These are phyloP conservation scores for Macropis europaea DNA, from an alignment of 2,888 invertebrate species.

Conservation along the genomic window DNA sequence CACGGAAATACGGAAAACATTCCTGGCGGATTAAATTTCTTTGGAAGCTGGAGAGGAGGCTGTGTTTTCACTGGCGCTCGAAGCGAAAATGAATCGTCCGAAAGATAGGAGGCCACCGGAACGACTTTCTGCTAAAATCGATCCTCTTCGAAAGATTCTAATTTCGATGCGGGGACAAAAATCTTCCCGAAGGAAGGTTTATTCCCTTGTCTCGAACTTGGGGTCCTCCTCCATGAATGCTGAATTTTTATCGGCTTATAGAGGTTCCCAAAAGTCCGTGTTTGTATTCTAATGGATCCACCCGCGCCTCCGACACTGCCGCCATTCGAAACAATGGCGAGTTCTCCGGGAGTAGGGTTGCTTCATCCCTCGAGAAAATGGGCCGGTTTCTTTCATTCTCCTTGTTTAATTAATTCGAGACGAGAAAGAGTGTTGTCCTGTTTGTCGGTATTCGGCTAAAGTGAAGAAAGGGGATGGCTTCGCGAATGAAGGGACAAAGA, in stretches of 20 bases:
- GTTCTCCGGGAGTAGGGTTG: not conserved
- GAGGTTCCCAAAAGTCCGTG: not conserved
- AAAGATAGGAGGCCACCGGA: no score
- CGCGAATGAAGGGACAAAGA: not conserved
- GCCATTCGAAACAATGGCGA: not conserved
- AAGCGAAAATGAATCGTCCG: no score
- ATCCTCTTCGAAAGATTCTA: no score
- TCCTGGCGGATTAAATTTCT: not conserved
- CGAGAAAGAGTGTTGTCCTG: constrained; percentile 4
- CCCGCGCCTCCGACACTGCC: not conserved
- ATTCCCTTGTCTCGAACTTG: not conserved
- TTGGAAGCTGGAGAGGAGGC: no score
- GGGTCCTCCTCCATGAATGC: not conserved
- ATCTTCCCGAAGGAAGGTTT: not conserved
- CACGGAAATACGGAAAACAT: not conserved
- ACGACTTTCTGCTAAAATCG: no score
- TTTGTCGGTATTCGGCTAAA: constrained; percentile 4
- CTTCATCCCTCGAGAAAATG: not conserved
- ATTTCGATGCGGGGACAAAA: no score
- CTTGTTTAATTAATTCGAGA: constrained; percentile 47
- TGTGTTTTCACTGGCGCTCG: not conserved
- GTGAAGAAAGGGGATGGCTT: constrained; percentile 16
- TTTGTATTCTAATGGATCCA: constrained; percentile 8
- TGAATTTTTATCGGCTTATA: not conserved
- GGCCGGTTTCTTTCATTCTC: constrained; percentile 11